Evolutionary conservation across 2,888 invertebrate species (phyloP), one percentile per base, ranked within the genome.

Genomic region (Therioaphis trifolii): DNA sequence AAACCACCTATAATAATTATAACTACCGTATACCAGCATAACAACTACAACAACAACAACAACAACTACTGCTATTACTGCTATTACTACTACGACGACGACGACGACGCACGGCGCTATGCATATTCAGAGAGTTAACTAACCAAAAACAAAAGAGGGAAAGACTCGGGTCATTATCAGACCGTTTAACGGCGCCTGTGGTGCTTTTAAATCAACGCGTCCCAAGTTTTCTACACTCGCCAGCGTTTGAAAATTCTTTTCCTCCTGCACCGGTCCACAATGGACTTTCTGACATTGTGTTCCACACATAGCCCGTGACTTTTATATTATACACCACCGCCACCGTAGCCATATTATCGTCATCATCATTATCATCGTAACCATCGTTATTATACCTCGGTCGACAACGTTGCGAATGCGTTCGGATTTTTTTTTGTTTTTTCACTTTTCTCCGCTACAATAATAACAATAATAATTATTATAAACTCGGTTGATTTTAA

Each of bases 71-170:
- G n/a, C n/a, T 35, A 35, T 7, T 5, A 35, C 3, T 35, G 7
- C 3, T 35, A 35, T 35, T 35, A 35, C 35, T 29, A 63, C 29
- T 15, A 15, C 4, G 15, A 27, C 11, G 55, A 35, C 15, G 72
- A 29, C 18, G 55, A 55, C 35, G 55, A 58, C 35, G 75, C 58
- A 77, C 77, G 77, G 63, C 52, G 40, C 68, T 52, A 66, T 68
- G 78, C 78, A 78, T 78, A 78, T 68, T 68, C 78, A 78, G 52
- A 52, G 49, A 68, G 68, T 78, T 78, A 78, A 78, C 78, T 78
- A 78, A 68, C 78, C 78, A 27, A 78, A 78, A 78, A 78, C 78
- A 63, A 68, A 61, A 68, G 35, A 52, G 52, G 35, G 52, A 29
- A 49, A 52, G 35, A 40, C 68, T 24, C 40, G 78, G 78, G 78